Evolutionary conservation across 2,797 vertebrate genomes (phyloP).

Genomic region (Myoxocephalus aenaeus): DNA sequence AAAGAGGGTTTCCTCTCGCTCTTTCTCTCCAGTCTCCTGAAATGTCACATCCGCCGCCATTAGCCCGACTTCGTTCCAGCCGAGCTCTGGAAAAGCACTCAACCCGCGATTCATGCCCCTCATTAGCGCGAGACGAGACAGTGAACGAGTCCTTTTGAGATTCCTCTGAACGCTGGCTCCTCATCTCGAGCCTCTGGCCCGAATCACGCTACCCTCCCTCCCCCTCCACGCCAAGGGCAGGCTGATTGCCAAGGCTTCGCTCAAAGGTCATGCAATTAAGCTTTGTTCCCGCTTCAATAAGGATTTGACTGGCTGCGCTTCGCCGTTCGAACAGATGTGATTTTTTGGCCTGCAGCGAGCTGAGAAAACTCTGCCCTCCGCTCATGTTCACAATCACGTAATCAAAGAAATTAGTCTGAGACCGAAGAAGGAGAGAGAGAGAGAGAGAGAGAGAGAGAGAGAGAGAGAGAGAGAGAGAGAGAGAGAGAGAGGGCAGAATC

Average conservation of each 20-base stretch:
- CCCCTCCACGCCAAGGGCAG: conserved; percentile 73
- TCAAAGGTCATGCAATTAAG: conserved; percentile 81
- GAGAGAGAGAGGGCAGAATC: neutral
- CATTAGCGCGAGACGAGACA: conserved; percentile 74
- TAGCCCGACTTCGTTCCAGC: conserved; percentile 58
- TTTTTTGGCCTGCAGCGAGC: conserved; percentile 61
- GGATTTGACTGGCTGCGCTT: conserved; percentile 66
- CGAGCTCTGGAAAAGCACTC: conserved; percentile 65
- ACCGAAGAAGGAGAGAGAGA: conserved; percentile 13
- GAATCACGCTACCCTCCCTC: conserved; percentile 50
- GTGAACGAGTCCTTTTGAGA: conserved; percentile 76
- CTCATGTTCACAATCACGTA: conserved; percentile 37
- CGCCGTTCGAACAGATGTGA: conserved; percentile 68
- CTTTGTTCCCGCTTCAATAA: conserved; percentile 76
- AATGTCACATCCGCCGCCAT: conserved; percentile 77
- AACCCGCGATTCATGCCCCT: conserved; percentile 70
- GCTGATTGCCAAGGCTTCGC: conserved; percentile 73
- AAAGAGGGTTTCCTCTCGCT: conserved; percentile 70
- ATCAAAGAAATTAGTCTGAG: conserved; percentile 36
- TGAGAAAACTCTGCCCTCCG: conserved; percentile 32
- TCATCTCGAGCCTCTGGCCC: conserved; percentile 67
- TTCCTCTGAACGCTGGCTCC: conserved; percentile 54
- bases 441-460: neutral
- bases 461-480: neutral
- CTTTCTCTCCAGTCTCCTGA: conserved; percentile 46